Conservation (phyloP, 2,113 vertebrate genomes). For the Syngnathus typhle region DNA sequence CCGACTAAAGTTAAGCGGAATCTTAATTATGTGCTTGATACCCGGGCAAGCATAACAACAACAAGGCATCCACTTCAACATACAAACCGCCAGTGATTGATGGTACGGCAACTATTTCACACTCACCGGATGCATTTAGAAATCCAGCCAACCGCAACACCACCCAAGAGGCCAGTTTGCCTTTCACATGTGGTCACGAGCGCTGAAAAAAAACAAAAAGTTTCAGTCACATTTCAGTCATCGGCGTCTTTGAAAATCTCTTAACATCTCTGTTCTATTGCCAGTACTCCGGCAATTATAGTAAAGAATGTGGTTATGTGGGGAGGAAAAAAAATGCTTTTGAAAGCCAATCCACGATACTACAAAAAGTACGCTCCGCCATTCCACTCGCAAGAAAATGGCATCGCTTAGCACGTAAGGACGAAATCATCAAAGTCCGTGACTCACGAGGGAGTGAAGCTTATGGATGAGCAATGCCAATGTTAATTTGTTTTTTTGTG, state of each 20-base stretch:
- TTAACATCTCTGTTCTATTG: background rate
- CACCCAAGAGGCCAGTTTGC: constrained; percentile 28
- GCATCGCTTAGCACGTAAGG: constrained; percentile 33
- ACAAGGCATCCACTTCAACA: constrained; percentile 12
- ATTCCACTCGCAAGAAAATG: constrained; percentile 32
- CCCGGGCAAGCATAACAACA: background rate
- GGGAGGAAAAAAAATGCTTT: constrained; percentile 23
- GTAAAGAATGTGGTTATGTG: background rate
- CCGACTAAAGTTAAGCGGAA: too few relatives aligned
- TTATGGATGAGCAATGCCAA: constrained; percentile 12
- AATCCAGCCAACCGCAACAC: constrained; percentile 5
- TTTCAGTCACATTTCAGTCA: constrained; percentile 11
- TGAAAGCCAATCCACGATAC: constrained; percentile 30
- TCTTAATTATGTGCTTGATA: too few relatives aligned
- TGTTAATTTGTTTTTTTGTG: constrained; percentile 25
- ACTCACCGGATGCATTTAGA: constrained; percentile 1
- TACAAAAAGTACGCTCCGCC: constrained; percentile 16
- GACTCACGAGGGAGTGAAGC: constrained; percentile 14
- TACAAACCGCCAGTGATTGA: constrained; percentile 13
- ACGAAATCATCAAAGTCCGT: constrained; percentile 30
- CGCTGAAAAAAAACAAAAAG: constrained; percentile 8
- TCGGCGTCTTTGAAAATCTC: constrained; percentile 6
- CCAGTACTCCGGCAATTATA: constrained; percentile 8
- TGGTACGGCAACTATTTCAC: background rate
- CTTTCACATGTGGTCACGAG: constrained; percentile 5